Conservation (phyloP, 2,797 vertebrate genomes). For the Ptychadena robeensis region DNA sequence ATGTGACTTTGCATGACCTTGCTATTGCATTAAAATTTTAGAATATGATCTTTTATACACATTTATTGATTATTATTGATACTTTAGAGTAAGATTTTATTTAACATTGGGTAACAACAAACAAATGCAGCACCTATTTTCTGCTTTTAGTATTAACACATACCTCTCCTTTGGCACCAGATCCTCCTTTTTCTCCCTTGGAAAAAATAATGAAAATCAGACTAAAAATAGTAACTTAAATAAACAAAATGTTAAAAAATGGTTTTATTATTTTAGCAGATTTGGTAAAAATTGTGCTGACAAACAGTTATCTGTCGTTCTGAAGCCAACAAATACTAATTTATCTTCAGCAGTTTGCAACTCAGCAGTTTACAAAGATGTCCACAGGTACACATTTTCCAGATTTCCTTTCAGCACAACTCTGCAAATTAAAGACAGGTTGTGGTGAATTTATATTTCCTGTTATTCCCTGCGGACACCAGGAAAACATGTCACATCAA, state of each 20-base stretch:
- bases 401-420: neutral
- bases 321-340: neutral
- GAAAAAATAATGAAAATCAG: slow-evolving; percentile 55
- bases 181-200: slow-evolving; percentile 83
- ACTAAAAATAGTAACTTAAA: neutral
- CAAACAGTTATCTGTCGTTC: too few species aligned
- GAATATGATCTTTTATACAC: too few species aligned
- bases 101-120: neutral
- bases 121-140: neutral
- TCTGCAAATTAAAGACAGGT: neutral
- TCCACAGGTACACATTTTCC: neutral
- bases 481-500: neutral
- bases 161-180: slow-evolving; percentile 90
- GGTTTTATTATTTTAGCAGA: too few species aligned
- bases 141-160: slow-evolving; percentile 55
- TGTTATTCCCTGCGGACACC: neutral
- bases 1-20: too few species aligned
- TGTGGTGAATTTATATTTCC: neutral
- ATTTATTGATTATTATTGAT: too few species aligned
- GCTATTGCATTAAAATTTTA: too few species aligned
- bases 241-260: neutral
- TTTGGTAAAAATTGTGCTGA: neutral
- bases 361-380: neutral
- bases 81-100: too few species aligned
- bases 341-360: neutral